phyloP scores from a whole-genome alignment of 2,888 invertebrate genomes.

The Drosophila imparisetae region DNA sequence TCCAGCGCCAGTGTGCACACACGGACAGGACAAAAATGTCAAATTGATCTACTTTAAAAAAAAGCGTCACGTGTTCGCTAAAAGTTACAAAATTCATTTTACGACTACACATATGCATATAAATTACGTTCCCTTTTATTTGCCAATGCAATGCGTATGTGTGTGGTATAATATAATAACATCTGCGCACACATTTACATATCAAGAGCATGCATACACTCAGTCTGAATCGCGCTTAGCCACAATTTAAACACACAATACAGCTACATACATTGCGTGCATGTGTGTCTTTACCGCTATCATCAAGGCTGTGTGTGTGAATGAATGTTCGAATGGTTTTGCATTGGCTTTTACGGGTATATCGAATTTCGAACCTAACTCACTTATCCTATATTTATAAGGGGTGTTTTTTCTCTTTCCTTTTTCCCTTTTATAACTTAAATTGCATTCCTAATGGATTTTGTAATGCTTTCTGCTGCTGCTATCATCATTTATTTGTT shows the following conservation, averaged over 20 bases:
- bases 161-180: constrained; percentile 21
- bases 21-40: constrained; percentile 29
- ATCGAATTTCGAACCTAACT: constrained; percentile 28
- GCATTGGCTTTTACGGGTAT: constrained; percentile 25
- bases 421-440: constrained; percentile 18
- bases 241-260: constrained; percentile 54
- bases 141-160: constrained; percentile 4
- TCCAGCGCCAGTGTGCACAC: constrained; percentile 21
- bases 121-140: constrained; percentile 2
- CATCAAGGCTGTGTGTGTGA: constrained; percentile 19
- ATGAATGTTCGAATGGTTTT: constrained; percentile 12
- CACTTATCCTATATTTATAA: constrained; percentile 58
- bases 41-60: constrained; percentile 47
- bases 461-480: neutral
- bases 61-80: constrained; percentile 38
- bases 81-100: constrained; percentile 29
- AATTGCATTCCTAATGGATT: constrained; percentile 15
- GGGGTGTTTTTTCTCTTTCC: constrained; percentile 10
- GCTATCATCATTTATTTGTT: constrained; percentile 16
- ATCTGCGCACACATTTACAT: constrained; percentile 15
- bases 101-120: constrained; percentile 17
- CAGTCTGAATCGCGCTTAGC: neutral
- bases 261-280: constrained; percentile 48
- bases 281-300: constrained; percentile 19
- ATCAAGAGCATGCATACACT: neutral